A percentile compares a stretch with the other conserved stretches of the same genome.
phyloP scores from a whole-genome alignment of 2,113 vertebrate genomes.

The Rhinoderma darwinii region DNA sequence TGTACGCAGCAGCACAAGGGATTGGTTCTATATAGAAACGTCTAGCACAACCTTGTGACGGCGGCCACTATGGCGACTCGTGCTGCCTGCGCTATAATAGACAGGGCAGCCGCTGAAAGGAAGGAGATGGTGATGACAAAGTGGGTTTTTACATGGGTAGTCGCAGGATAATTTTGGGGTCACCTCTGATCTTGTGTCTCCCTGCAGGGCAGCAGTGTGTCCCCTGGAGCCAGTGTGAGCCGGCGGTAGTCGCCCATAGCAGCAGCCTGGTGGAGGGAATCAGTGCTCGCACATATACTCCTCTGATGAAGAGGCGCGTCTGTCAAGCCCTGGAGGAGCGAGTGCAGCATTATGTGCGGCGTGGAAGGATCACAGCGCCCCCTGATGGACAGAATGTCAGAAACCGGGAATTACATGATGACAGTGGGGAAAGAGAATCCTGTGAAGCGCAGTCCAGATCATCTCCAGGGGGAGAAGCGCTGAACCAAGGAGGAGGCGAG shows the following conservation, averaged over 20 bases:
- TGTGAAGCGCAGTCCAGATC: conserved; percentile 53
- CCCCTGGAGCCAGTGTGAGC: conserved; percentile 65
- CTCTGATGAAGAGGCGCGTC: conserved; percentile 82
- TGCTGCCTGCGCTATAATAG: too few relatives aligned
- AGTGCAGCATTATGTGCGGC: conserved; percentile 85
- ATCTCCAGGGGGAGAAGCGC: background rate
- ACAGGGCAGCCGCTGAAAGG: too few relatives aligned
- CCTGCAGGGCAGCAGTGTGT: background rate
- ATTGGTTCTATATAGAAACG: too few relatives aligned
- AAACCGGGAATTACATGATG: too few relatives aligned
- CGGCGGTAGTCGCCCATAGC: conserved; percentile 64
- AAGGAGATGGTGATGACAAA: too few relatives aligned
- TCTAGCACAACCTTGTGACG: too few relatives aligned
- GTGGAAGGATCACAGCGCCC: conserved; percentile 80
- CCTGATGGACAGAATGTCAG: background rate
- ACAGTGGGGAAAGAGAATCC: conserved; percentile 68
- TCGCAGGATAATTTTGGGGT: too few relatives aligned
- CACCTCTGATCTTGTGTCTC: too few relatives aligned
- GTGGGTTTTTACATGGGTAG: too few relatives aligned
- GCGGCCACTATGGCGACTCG: too few relatives aligned
- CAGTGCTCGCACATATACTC: conserved; percentile 82
- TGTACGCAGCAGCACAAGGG: too few relatives aligned
- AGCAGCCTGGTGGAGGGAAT: conserved; percentile 85
- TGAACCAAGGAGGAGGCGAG: too few relatives aligned
- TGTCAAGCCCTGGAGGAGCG: conserved; percentile 90